Percentiles rank a stretch among this genome's conserved stretches.
phyloP scores from a whole-genome alignment of 2,888 invertebrate genomes.

The Phrixothrix hirtus region DNA sequence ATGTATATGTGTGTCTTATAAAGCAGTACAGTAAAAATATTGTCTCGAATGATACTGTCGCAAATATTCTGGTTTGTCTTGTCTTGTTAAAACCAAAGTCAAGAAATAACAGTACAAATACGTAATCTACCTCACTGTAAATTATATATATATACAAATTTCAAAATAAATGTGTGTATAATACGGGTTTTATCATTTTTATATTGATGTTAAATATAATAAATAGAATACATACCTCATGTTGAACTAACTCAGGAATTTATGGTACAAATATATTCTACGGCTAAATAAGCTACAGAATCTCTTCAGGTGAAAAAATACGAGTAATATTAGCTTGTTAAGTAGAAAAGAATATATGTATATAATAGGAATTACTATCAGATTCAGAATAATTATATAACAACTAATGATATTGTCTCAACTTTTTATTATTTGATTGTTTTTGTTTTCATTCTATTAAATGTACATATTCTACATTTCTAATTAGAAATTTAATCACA shows the following conservation, averaged over 20 bases:
- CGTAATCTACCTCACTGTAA: conserved; percentile 33
- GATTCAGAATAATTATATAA: conserved; percentile 9
- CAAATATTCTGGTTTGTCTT: conserved; percentile 23
- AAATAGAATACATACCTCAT: conserved; percentile 17
- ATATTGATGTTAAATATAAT: conserved; percentile 12
- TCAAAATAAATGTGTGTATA: conserved; percentile 26
- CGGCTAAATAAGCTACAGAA: conserved; percentile 25
- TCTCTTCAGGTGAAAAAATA: conserved; percentile 27
- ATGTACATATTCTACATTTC: no score
- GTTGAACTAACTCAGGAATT: conserved; percentile 32
- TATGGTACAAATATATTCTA: conserved; percentile 29
- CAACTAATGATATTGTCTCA: background rate
- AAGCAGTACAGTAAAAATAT: conserved; percentile 17
- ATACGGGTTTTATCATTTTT: conserved; percentile 22
- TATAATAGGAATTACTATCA: conserved; percentile 13
- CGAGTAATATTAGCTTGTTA: conserved; percentile 22
- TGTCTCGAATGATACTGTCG: conserved; percentile 25
- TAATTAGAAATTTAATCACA: no score
- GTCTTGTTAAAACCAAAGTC: conserved; percentile 33
- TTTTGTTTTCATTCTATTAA: no score
- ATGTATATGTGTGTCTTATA: conserved; percentile 10
- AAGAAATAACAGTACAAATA: conserved; percentile 30
- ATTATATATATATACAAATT: conserved; percentile 21
- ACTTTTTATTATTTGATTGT: no score
- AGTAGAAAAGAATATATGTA: conserved; percentile 11